These are phyloP conservation scores for Hipparchia semele DNA, from an alignment of 2,888 invertebrate genomes.

Conservation along the genomic window DNA sequence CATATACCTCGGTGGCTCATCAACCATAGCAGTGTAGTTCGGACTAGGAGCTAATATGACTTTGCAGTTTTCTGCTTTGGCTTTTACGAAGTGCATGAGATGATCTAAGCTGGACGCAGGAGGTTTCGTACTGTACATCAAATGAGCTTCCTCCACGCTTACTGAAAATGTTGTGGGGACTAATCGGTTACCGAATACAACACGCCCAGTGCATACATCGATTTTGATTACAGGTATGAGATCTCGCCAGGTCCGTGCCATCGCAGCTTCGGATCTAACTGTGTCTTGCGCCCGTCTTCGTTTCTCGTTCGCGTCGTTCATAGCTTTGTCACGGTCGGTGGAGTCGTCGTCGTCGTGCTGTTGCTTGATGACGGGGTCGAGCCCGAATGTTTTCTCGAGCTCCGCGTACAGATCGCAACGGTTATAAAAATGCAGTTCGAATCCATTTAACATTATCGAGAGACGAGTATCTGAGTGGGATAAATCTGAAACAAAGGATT, in stretches of 20 bases:
- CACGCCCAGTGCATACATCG: constrained; percentile 94
- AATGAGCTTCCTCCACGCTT: constrained; percentile 96
- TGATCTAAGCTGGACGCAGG: constrained; percentile 96
- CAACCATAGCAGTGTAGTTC: constrained; percentile 95
- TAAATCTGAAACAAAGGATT: constrained; percentile 86
- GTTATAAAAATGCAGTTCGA: constrained; percentile 98
- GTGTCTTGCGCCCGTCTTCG: constrained; percentile 77
- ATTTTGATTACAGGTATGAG: constrained; percentile 98
- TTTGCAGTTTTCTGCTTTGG: constrained; percentile 97
- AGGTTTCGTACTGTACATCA: constrained; percentile 97
- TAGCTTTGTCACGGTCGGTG: constrained; percentile 81
- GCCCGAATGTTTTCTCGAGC: constrained; percentile 93
- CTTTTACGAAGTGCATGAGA: constrained; percentile 98
- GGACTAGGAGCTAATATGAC: constrained; percentile 98
- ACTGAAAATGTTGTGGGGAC: constrained; percentile 96
- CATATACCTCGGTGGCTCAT: constrained; percentile 97
- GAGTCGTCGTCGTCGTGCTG: constrained; percentile 83
- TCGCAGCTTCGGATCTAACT: constrained; percentile 89
- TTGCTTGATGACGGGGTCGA: constrained; percentile 90
- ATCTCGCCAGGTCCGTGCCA: constrained; percentile 96
- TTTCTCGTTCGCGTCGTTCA: constrained; percentile 85
- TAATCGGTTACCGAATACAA: constrained; percentile 97
- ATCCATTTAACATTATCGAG: constrained; percentile 95
- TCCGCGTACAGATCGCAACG: constrained; percentile 93
- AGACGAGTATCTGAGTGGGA: constrained; percentile 97